Base-by-base conservation (phyloP, 2,888 invertebrate species). In the Apocheima hispidaria region DNA sequence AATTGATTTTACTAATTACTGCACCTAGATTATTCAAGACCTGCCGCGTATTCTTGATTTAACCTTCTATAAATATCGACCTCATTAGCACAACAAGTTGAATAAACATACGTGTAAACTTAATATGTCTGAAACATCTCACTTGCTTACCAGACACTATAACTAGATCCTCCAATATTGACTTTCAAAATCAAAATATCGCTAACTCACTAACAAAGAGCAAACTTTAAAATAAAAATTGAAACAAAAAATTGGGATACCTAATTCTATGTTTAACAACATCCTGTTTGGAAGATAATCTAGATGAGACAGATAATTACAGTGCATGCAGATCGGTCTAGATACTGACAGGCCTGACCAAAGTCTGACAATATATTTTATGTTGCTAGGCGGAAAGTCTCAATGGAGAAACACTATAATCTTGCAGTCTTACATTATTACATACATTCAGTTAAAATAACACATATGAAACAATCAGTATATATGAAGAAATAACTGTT, bases 251-350 rank as follows among this genome's bases (percentile, higher is more conserved):
- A 46, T 30, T 0, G 16, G 18, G 35, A 20, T 18, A 28, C 57
- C 54, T 65, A 61, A 63, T 66, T 65, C 53, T 51, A 63, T 60
- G 55, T 61, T 56, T 60, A 56, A 77, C 75, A 73, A 84, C 84
- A 86, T 88, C 87, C 87, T 86, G 84, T 80, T 84, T 71, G 60
- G 64, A 71, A 82, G 82, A 87, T 86, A 72, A 86, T 86, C 84
- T 81, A 67, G 76, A 61, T 61, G 10, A 33, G 18, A 38, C 16
- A 38, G 43, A 78, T 89, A 86, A 89, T 89, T 86, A 79, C 80
- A 75, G 68, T 57, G 59, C 66, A 67, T 65, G 62, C 52, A 60
- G 66, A 54, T 40, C 55, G 55, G 61, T 63, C 65, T 65, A 66
- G 71, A 51, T 68, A 61, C 48, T 46, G 40, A 41, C 35, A 30